Conservation (phyloP, 2,888 invertebrate genomes). For the Pollenia labialis region DNA sequence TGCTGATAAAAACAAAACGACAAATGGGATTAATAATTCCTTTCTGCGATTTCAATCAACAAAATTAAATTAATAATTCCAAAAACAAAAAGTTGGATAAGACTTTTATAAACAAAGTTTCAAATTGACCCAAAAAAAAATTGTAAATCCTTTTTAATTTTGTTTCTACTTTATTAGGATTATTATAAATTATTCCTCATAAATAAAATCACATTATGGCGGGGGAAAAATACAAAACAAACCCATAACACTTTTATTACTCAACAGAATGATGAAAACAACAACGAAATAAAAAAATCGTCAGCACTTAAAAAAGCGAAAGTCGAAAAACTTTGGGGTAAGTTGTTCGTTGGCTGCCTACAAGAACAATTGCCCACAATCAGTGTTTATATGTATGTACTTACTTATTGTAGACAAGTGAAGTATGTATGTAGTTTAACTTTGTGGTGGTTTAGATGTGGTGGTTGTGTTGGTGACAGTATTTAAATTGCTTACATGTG, state of each 20-base stretch:
- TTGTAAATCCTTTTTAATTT: background rate
- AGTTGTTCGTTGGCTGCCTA: background rate
- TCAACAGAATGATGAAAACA: constrained; percentile 16
- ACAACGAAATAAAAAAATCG: constrained; percentile 19
- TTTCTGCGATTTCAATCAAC: constrained; percentile 35
- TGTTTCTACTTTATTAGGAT: constrained; percentile 7
- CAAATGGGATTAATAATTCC: background rate
- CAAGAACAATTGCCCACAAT: background rate
- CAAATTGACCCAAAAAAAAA: constrained; percentile 13
- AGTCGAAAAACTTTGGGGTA: constrained; percentile 9
- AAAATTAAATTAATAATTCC: constrained; percentile 58
- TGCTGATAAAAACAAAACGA: background rate
- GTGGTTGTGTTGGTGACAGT: constrained; percentile 30
- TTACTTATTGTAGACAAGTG: constrained; percentile 5
- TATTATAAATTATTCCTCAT: constrained; percentile 23
- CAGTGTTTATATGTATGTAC: background rate
- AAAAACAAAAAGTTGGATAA: background rate
- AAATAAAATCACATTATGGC: constrained; percentile 27
- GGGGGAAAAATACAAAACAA: constrained; percentile 29
- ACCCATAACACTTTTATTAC: constrained; percentile 23
- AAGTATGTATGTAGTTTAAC: constrained; percentile 10
- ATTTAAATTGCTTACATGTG: constrained; percentile 23
- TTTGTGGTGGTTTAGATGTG: constrained; percentile 1
- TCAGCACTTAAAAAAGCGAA: constrained; percentile 32
- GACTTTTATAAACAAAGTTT: constrained; percentile 6